Conservation (phyloP, 1,140 invertebrate genomes). For the Lepidurus couesii region DNA sequence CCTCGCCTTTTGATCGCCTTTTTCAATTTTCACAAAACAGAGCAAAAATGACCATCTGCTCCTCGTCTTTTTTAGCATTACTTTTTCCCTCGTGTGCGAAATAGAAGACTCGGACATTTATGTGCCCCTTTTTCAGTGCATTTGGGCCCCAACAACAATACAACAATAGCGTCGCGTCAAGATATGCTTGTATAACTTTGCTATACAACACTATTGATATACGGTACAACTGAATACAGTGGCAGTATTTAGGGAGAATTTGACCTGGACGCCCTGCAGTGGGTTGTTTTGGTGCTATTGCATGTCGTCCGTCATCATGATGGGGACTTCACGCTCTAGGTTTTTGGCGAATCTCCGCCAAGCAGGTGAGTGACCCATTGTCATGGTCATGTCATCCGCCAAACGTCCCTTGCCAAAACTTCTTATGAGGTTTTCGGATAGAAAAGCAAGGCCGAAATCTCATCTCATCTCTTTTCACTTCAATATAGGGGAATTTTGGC, state of each 20-base stretch:
- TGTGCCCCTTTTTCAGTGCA: not conserved
- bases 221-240: not conserved
- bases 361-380: not conserved
- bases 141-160: not conserved
- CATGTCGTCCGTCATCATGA: too few relatives aligned
- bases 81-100: not conserved
- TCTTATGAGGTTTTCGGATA: too few relatives aligned
- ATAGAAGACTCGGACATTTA: not conserved
- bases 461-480: not conserved
- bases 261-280: too few relatives aligned
- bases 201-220: not conserved
- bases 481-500: not conserved
- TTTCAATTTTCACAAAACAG: not conserved
- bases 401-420: not conserved
- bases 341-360: not conserved
- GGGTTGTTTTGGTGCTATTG: too few relatives aligned
- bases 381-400: not conserved
- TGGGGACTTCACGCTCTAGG: too few relatives aligned
- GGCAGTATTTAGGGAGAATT: too few relatives aligned
- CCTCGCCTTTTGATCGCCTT: not conserved
- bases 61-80: not conserved
- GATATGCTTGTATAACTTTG: not conserved
- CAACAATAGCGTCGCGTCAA: conserved; percentile 5
- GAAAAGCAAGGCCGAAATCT: too few relatives aligned
- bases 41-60: not conserved